A percentile compares a stretch with the other conserved stretches of the same genome.
Conservation (phyloP, 2,113 vertebrate species). For the Xyrauchen texanus region DNA sequence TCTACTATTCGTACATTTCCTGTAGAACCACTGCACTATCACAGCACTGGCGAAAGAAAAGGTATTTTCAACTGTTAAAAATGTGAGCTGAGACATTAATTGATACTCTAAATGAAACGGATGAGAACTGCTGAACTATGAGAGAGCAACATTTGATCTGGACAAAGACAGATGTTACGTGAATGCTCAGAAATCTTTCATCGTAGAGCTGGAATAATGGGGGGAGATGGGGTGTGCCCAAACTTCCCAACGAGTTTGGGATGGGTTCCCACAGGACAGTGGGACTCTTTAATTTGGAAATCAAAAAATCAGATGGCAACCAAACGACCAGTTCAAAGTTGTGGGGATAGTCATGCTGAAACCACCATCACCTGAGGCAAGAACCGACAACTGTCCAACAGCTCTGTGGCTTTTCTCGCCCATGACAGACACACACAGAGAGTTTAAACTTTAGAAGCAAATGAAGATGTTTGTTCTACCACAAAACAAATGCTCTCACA, state of each 20-base stretch:
- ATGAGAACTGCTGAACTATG: too few species aligned
- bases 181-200: too few species aligned
- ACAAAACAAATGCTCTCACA: too few species aligned
- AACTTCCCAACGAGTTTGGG: too few species aligned
- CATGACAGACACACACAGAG: not conserved
- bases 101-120: too few species aligned
- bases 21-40: not conserved
- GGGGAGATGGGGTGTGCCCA: not conserved
- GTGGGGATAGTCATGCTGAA: not conserved
- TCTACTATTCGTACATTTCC: too few species aligned
- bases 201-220: not conserved
- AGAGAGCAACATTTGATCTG: too few species aligned
- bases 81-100: too few species aligned
- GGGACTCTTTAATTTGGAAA: not conserved
- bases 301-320: not conserved
- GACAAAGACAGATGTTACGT: too few species aligned
- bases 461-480: too few species aligned
- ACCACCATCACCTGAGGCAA: not conserved
- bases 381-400: not conserved
- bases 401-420: not conserved
- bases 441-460: too few species aligned
- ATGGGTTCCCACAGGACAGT: not conserved
- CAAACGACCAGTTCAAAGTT: not conserved
- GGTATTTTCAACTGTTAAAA: not conserved
- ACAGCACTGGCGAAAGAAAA: not conserved